Evolutionary conservation across 1,140 invertebrate genomes (phyloP).

Genomic region (Brachionus rotundiformis): DNA sequence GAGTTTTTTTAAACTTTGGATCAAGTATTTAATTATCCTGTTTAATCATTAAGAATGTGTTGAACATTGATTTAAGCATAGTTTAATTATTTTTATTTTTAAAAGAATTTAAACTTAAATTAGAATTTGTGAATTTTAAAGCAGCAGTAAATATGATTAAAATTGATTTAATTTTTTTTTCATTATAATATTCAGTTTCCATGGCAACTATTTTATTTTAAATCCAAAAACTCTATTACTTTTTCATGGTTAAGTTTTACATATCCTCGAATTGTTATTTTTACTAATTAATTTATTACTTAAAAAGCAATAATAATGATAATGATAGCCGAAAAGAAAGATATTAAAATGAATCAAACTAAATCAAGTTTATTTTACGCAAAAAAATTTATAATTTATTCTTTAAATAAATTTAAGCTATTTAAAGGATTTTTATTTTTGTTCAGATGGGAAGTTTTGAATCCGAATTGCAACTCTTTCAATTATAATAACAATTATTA

Average conservation of each 20-base stretch:
- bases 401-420: constrained; percentile 24
- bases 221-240: neutral
- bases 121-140: neutral
- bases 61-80: neutral
- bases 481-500: neutral
- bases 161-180: constrained; percentile 5
- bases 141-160: constrained; percentile 14
- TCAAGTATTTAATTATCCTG: neutral
- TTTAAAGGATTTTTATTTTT: neutral
- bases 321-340: too few species aligned
- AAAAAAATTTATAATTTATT: neutral
- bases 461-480: neutral
- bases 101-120: neutral
- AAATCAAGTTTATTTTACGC: neutral
- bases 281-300: neutral
- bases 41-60: neutral
- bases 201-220: neutral
- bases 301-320: too few species aligned
- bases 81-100: neutral
- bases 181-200: neutral
- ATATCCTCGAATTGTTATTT: neutral
- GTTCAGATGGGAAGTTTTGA: neutral
- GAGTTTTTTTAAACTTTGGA: neutral
- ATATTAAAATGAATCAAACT: too few species aligned
- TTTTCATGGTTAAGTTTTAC: neutral